Evolutionary conservation across 2,113 vertebrate species (phyloP).

Genomic region (Nesogale talazaci): DNA sequence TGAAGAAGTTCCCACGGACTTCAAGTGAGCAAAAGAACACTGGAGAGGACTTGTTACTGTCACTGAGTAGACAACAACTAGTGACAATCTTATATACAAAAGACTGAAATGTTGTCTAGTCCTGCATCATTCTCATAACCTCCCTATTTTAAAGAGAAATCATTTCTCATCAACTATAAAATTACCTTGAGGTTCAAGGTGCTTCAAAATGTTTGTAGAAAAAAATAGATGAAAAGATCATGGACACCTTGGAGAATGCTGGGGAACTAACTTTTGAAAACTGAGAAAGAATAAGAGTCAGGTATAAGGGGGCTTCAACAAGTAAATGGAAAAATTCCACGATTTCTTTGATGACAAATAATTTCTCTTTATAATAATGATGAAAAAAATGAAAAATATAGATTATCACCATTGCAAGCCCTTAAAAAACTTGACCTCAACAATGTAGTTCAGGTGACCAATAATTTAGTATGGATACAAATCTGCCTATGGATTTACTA

Average conservation of each 20-base stretch:
- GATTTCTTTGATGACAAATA: neutral
- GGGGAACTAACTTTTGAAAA: neutral
- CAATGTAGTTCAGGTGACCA: constrained; percentile 4
- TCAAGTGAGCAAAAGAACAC: neutral
- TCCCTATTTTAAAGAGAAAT: too few relatives aligned
- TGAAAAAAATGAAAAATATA: neutral
- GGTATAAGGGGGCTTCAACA: too few relatives aligned
- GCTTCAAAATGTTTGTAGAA: too few relatives aligned
- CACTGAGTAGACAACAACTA: neutral
- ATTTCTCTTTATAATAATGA: neutral
- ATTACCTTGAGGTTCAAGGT: too few relatives aligned
- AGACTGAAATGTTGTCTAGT: neutral
- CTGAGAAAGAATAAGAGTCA: neutral
- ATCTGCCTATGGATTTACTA: neutral
- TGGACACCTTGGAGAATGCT: constrained; percentile 10
- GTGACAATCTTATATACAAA: neutral
- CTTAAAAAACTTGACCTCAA: constrained; percentile 12
- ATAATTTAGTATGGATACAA: constrained; percentile 7
- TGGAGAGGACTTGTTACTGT: neutral
- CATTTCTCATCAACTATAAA: too few relatives aligned
- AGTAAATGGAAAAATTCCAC: too few relatives aligned
- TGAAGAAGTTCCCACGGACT: neutral
- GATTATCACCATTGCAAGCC: neutral
- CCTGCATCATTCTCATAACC: neutral
- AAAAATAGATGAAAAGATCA: too few relatives aligned